Evolutionary conservation across 2,113 vertebrate species (phyloP).

Genomic region (Dicrurus megarhynchus): DNA sequence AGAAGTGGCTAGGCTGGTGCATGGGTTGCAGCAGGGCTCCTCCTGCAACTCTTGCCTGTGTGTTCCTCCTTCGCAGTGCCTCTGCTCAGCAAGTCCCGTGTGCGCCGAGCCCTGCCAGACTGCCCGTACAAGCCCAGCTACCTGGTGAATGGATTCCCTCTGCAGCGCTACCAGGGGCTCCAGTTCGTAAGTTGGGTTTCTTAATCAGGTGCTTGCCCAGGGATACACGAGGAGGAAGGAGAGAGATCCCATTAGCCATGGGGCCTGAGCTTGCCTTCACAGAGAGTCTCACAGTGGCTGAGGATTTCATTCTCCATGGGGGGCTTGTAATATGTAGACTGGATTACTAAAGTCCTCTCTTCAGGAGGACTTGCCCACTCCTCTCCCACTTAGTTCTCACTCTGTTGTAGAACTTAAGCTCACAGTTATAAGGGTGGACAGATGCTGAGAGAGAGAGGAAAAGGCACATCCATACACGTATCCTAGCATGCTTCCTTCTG

Average conservation of each 20-base stretch:
- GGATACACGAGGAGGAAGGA: background rate
- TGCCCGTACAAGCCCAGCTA: constrained; percentile 91
- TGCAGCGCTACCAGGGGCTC: constrained; percentile 91
- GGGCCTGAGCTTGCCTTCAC: background rate
- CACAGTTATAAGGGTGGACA: background rate
- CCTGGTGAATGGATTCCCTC: constrained; percentile 78
- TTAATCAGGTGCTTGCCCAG: background rate
- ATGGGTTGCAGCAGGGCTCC: background rate
- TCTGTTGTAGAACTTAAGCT: background rate
- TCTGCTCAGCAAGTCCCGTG: constrained; percentile 74
- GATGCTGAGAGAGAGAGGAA: background rate
- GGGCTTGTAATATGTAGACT: background rate
- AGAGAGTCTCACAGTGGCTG: fast-evolving
- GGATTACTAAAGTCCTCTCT: background rate
- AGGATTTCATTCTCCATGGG: background rate
- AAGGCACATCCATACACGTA: background rate
- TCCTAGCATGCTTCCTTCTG: background rate
- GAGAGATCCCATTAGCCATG: background rate
- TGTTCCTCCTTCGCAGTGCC: constrained; percentile 74
- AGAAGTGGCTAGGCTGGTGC: background rate
- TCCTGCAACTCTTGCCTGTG: background rate
- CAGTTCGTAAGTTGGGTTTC: constrained; percentile 84
- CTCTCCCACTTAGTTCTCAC: background rate
- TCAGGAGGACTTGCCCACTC: background rate
- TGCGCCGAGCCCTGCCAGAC: constrained; percentile 80